A percentile compares a stretch with the other conserved stretches of the same genome.
Conservation (phyloP, 2,113 vertebrate species). For the Notarius quadriscutis region DNA sequence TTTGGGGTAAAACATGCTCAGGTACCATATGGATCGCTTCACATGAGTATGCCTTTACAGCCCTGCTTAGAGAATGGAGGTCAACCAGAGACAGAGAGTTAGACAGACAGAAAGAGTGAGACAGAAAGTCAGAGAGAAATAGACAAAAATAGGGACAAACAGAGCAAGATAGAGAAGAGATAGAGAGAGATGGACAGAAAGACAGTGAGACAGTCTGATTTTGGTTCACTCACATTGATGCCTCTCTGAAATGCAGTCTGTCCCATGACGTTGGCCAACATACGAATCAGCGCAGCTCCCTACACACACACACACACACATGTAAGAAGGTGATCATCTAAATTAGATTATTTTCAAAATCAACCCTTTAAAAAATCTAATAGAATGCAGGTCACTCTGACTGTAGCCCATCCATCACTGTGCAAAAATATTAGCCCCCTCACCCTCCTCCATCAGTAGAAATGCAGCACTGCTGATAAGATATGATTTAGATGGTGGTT, state of each 20-base stretch:
- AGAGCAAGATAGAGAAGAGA: not conserved
- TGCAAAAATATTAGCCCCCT: not conserved
- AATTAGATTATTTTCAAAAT: not conserved
- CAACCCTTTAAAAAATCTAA: not conserved
- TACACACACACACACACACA: conserved; percentile 55
- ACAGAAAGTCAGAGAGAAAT: no score
- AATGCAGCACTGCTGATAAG: no score
- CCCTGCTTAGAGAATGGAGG: no score
- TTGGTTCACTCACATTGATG: conserved; percentile 84
- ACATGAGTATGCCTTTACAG: no score
- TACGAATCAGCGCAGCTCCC: conserved; percentile 97
- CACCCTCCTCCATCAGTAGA: not conserved
- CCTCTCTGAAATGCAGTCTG: conserved; percentile 91
- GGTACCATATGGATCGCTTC: no score
- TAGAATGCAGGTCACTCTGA: not conserved
- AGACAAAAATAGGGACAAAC: not conserved
- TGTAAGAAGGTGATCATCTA: no score
- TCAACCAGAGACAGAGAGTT: no score
- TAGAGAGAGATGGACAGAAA: not conserved
- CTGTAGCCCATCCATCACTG: not conserved
- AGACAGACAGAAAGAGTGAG: no score
- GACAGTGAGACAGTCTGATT: not conserved
- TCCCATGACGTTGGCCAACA: conserved; percentile 98
- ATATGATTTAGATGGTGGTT: not conserved
- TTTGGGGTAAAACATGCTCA: no score